Conservation (phyloP, 2,888 invertebrate species). For the Chrysina gloriosa region DNA sequence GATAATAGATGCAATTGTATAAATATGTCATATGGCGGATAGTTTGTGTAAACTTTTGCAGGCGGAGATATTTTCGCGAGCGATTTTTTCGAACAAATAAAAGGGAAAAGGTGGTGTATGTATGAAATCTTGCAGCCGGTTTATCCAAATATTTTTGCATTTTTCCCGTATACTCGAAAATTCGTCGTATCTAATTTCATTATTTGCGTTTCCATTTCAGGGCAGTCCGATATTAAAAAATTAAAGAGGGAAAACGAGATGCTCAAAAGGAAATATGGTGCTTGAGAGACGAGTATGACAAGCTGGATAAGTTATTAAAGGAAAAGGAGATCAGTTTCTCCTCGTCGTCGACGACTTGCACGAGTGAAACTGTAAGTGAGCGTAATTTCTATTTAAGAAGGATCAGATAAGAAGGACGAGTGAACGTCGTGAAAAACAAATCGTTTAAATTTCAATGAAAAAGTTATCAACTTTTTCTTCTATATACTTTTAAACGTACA, state of each 20-base stretch:
- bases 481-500: no score
- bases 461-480: no score
- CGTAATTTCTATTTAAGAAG: no score
- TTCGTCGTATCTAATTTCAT: not conserved
- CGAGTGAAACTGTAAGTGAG: slow-evolving; percentile 67
- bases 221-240: slow-evolving; percentile 91
- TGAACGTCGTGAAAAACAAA: no score
- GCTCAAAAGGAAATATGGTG: slow-evolving; percentile 88
- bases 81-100: not conserved
- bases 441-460: no score
- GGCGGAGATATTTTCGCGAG: not conserved
- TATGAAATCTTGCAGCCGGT: no score
- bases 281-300: slow-evolving; percentile 88
- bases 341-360: slow-evolving; percentile 69
- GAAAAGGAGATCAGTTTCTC: slow-evolving; percentile 64
- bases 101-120: no score
- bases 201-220: slow-evolving; percentile 66
- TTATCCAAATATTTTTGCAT: not conserved
- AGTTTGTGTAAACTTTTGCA: not conserved
- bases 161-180: not conserved
- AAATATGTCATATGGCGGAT: slow-evolving; percentile 9
- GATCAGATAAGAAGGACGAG: no score
- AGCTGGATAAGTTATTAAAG: slow-evolving; percentile 82
- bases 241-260: slow-evolving; percentile 89
- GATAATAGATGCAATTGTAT: slow-evolving; percentile 11